phyloP scores from a whole-genome alignment of 2,797 vertebrate species.

The Parauchenoglanis ngamensis region DNA sequence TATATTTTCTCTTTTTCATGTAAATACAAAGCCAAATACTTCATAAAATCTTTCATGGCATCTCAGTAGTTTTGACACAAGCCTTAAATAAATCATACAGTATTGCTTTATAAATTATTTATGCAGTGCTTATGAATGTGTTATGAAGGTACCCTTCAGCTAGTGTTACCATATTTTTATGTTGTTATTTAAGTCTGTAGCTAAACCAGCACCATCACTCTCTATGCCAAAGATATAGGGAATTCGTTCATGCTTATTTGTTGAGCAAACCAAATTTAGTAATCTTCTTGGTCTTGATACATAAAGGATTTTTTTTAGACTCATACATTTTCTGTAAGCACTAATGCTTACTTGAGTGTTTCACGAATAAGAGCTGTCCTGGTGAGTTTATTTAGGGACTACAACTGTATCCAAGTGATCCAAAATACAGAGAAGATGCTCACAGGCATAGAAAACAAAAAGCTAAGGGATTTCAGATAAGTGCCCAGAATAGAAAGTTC shows the following conservation, averaged over 20 bases:
- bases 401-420: neutral
- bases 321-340: neutral
- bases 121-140: slow-evolving; percentile 16
- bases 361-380: neutral
- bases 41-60: neutral
- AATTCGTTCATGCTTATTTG: slow-evolving; percentile 3
- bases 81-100: neutral
- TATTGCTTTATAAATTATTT: neutral
- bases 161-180: neutral
- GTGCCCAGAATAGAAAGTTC: slow-evolving; percentile 1
- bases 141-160: neutral
- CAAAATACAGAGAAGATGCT: neutral
- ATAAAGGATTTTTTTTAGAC: neutral
- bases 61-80: neutral
- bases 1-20: neutral
- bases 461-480: slow-evolving; percentile 27
- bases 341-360: slow-evolving; percentile 8
- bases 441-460: slow-evolving; percentile 14
- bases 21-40: neutral
- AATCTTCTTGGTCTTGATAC: neutral
- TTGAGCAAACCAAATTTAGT: neutral
- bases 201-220: neutral
- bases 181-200: neutral
- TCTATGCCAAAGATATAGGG: neutral
- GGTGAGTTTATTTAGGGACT: slow-evolving; percentile 15